Evolutionary conservation across 1,140 invertebrate species (phyloP).

Genomic region (Apis florea): DNA sequence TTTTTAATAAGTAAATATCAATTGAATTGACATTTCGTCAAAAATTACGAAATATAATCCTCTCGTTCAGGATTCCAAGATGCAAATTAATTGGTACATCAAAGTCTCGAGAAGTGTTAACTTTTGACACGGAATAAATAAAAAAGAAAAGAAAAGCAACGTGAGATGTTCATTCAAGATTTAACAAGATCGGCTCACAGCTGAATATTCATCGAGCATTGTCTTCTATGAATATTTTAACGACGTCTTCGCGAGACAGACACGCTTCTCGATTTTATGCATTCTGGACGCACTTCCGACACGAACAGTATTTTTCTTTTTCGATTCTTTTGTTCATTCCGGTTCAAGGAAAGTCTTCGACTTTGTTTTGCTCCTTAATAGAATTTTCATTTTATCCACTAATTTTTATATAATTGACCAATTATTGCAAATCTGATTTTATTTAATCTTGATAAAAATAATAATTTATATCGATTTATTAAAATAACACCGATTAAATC

Average conservation of each 20-base stretch:
- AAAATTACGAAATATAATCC: background rate
- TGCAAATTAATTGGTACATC: background rate
- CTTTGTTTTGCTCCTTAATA: background rate
- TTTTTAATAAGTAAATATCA: background rate
- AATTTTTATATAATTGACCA: too few relatives aligned
- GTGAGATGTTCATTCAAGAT: background rate
- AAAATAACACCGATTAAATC: background rate
- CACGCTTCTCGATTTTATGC: background rate
- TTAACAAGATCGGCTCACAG: background rate
- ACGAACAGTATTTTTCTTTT: background rate
- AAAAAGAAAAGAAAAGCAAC: too few relatives aligned
- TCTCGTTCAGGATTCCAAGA: background rate
- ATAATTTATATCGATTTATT: too few relatives aligned
- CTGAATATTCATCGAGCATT: slow-evolving; percentile 24
- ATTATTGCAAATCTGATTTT: background rate
- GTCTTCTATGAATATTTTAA: background rate
- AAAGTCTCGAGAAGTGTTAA: too few relatives aligned
- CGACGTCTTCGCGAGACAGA: background rate
- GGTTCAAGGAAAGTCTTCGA: background rate
- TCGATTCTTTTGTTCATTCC: background rate
- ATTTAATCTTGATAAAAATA: background rate
- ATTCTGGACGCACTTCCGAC: slow-evolving; percentile 6
- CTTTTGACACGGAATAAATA: background rate
- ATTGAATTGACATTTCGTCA: background rate
- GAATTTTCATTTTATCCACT: background rate